Conservation (phyloP, 1,140 invertebrate species). For the Cylas formicarius region DNA sequence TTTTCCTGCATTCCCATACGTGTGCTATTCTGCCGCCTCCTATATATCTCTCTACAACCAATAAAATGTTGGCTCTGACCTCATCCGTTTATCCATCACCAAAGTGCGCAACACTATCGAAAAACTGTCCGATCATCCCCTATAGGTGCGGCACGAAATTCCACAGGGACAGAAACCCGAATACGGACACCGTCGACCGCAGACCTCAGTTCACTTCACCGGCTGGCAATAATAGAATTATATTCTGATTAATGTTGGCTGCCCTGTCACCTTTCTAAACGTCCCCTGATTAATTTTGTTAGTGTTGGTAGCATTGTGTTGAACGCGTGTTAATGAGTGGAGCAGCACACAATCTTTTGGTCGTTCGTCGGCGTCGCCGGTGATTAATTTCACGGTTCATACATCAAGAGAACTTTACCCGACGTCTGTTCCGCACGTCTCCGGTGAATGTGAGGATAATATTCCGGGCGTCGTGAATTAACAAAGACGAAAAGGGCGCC, state of each 20-base stretch:
- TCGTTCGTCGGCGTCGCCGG: conserved; percentile 1
- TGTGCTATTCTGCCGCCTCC: too few relatives aligned
- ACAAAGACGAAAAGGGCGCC: too few relatives aligned
- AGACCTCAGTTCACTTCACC: conserved; percentile 14
- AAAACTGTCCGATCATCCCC: too few relatives aligned
- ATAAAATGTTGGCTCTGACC: too few relatives aligned
- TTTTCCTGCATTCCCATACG: too few relatives aligned
- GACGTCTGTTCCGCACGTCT: conserved; percentile 8
- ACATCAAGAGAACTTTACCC: conserved; percentile 16
- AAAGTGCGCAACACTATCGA: too few relatives aligned
- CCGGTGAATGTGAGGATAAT: conserved; percentile 4
- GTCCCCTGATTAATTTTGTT: conserved; percentile 20
- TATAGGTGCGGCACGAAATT: too few relatives aligned
- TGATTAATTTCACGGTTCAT: conserved; percentile 20
- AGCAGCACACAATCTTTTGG: conserved; percentile 20
- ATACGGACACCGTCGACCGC: too few relatives aligned
- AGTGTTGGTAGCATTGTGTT: conserved; percentile 21
- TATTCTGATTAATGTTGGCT: conserved; percentile 25
- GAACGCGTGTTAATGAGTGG: conserved; percentile 22
- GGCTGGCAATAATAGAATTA: conserved; percentile 22
- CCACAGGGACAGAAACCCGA: too few relatives aligned
- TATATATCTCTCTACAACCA: too few relatives aligned
- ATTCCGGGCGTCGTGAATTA: too few relatives aligned
- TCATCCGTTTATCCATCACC: too few relatives aligned
- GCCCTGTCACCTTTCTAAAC: conserved; percentile 23